phyloP scores from a whole-genome alignment of 2,113 vertebrate genomes.

The Smithornis capensis region DNA sequence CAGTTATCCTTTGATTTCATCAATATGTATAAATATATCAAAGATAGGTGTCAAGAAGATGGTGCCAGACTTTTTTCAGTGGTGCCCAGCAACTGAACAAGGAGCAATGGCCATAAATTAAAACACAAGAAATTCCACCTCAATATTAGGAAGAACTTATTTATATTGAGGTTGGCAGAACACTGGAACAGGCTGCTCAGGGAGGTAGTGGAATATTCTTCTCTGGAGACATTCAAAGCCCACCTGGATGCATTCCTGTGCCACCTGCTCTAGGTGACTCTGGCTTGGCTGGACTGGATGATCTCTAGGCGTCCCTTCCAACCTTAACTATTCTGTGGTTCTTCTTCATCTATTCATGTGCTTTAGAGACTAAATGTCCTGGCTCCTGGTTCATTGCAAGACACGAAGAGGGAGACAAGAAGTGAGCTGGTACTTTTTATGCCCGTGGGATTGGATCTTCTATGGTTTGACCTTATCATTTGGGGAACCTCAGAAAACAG shows the following conservation, averaged over 20 bases:
- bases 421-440: fast-evolving
- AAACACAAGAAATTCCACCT: background rate
- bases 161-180: background rate
- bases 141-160: background rate
- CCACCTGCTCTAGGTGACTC: background rate
- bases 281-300: background rate
- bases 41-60: background rate
- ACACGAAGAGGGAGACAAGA: no score
- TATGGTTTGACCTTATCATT: fast-evolving
- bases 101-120: background rate
- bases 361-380: background rate
- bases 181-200: background rate
- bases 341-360: fast-evolving
- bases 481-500: background rate
- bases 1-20: background rate
- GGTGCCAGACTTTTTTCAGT: fast-evolving
- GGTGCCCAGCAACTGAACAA: background rate
- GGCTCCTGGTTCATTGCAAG: fast-evolving
- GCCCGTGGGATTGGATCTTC: fast-evolving
- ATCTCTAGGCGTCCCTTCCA: background rate
- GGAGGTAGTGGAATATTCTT: background rate
- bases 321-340: background rate
- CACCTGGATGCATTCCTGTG: background rate
- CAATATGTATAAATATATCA: background rate
- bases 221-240: background rate